phyloP scores from a whole-genome alignment of 2,113 vertebrate species.

The Mirza zaza region DNA sequence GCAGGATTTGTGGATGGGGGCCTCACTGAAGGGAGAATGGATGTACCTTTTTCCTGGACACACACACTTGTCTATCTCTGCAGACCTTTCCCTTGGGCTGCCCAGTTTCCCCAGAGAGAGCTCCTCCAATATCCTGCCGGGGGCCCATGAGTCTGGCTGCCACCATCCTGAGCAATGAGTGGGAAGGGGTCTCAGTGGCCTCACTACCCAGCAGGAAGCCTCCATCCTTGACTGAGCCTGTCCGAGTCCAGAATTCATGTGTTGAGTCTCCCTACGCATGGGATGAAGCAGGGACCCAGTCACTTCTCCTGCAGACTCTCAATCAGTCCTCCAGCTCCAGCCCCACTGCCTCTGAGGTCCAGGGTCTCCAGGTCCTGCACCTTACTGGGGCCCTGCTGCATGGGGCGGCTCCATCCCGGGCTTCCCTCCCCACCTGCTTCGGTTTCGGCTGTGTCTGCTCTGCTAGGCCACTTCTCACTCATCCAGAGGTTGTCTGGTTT shows the following conservation, averaged over 20 bases:
- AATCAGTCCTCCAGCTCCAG: too few relatives aligned
- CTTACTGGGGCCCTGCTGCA: too few relatives aligned
- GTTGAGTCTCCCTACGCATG: accelerated
- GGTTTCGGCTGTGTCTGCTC: neutral
- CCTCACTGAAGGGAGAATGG: neutral
- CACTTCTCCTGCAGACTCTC: neutral
- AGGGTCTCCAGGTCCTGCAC: neutral
- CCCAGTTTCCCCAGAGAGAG: neutral
- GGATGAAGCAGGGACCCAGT: accelerated
- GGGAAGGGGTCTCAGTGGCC: neutral
- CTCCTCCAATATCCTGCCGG: neutral
- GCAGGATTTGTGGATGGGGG: neutral
- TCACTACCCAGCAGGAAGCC: neutral
- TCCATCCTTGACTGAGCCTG: neutral
- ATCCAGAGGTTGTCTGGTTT: neutral
- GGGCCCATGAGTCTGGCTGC: neutral
- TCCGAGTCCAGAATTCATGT: neutral
- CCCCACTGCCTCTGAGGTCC: neutral
- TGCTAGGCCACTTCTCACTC: neutral
- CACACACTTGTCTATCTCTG: neutral
- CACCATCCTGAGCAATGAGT: neutral
- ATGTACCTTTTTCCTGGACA: neutral
- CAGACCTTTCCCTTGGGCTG: neutral
- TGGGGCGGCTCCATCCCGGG: neutral
- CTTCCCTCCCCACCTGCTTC: neutral